These are phyloP conservation scores for Darevskia mixta DNA, from an alignment of 2,797 vertebrate species.

Conservation along the genomic window DNA sequence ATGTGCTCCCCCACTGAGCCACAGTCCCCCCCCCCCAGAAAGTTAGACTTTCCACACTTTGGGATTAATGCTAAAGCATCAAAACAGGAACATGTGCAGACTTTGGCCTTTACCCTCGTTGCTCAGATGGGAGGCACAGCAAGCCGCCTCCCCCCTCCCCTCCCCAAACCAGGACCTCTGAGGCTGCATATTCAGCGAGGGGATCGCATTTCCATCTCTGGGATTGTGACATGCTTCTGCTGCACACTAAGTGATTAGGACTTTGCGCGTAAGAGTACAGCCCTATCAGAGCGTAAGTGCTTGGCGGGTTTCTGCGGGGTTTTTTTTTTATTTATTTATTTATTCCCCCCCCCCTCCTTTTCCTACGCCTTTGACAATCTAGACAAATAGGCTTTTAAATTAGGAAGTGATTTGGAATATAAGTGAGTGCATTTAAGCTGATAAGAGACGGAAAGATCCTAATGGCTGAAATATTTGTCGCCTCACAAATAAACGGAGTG, in stretches of 20 bases:
- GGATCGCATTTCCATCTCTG: rapidly evolving
- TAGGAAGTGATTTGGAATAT: constrained; percentile 99
- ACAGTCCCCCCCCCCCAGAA: no score
- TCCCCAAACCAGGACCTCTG: not conserved
- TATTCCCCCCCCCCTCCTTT: not conserved
- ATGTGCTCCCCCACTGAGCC: not conserved
- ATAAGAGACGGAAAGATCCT: constrained; percentile 96
- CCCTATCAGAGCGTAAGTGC: constrained; percentile 56
- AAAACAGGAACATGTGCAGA: not conserved
- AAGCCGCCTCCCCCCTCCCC: rapidly evolving
- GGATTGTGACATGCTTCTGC: constrained; percentile 47
- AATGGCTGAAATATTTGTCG: constrained; percentile 99
- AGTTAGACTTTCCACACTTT: not conserved
- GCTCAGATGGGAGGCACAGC: constrained; percentile 9
- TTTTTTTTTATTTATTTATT: constrained; percentile 45
- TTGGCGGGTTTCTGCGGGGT: constrained; percentile 21
- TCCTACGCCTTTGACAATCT: constrained; percentile 73
- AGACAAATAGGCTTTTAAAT: constrained; percentile 85
- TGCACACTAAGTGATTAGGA: constrained; percentile 55
- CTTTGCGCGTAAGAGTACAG: not conserved
- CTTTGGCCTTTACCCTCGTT: rapidly evolving
- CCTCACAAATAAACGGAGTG: constrained; percentile 95
- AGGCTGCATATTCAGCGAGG: rapidly evolving
- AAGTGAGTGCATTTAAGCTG: constrained; percentile 97
- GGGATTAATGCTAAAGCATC: not conserved